Evolutionary conservation across 2,888 invertebrate genomes (phyloP).

Genomic region (Acanthococcus lagerstroemiae): DNA sequence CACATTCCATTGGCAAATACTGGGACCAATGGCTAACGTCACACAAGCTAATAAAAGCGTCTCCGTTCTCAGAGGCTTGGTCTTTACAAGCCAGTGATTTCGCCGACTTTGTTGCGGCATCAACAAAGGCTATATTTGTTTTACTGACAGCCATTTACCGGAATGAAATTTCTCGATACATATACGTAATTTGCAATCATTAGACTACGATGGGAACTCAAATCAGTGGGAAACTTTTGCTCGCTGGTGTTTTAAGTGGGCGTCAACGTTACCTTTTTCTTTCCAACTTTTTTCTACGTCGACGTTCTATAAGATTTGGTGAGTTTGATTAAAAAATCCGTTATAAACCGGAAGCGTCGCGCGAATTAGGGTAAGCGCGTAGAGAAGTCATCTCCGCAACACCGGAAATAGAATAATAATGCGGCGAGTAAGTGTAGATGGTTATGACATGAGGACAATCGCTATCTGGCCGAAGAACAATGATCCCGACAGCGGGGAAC

Average conservation of each 20-base stretch:
- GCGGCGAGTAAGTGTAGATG: constrained; percentile 26
- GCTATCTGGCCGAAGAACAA: constrained; percentile 28
- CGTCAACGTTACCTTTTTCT: neutral
- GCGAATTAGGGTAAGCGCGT: constrained; percentile 23
- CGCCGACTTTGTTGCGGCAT: too few species aligned
- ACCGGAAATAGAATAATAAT: constrained; percentile 26
- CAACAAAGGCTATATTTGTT: too few species aligned
- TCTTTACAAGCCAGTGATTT: too few species aligned
- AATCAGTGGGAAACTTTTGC: neutral
- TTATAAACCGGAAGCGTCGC: constrained; percentile 27
- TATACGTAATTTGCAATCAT: too few species aligned
- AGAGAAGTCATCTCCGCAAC: constrained; percentile 24
- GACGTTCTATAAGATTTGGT: constrained; percentile 3
- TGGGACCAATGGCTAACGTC: too few species aligned
- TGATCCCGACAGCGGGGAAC: constrained; percentile 23
- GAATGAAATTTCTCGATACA: too few species aligned
- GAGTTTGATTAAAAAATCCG: constrained; percentile 27
- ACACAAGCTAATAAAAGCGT: too few species aligned
- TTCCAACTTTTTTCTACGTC: neutral
- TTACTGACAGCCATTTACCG: too few species aligned
- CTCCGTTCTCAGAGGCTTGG: too few species aligned
- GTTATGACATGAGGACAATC: constrained; percentile 29
- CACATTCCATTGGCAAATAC: too few species aligned
- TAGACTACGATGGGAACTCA: neutral
- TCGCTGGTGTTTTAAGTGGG: neutral